Evolutionary conservation across 2,797 vertebrate species (phyloP), one percentile per base, ranked within the genome.

Genomic region (Nothura maculosa): DNA sequence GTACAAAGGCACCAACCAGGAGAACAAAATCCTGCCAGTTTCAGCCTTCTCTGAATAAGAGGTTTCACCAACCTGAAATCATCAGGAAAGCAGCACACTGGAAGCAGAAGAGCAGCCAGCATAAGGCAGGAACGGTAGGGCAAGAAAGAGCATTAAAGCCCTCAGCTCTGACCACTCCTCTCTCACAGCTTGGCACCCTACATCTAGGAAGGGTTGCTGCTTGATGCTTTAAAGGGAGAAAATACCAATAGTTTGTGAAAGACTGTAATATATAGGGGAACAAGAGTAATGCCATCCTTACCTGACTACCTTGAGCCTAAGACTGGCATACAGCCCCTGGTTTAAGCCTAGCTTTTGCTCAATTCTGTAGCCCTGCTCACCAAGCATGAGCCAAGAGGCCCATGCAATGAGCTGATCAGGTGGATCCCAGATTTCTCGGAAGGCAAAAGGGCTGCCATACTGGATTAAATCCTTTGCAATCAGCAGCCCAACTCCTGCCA

Each of bases 171-270:
- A 38, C 38, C 34, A 54, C 36, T 8, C 47, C 27, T 40, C 19
- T 20, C 34, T 36, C 27, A 50, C 34, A 54, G 36, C 30, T 30
- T 54, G 48, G 30, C 13, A 78, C 38, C 6, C 50, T 62, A 15
- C 9, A 55, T 68, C 14, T 80, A 30, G 60, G 0, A 0, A 15
- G 12, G 32, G n/a, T 69, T 73, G 22, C 0, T 3, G 5, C 57
- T 57, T 1, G 1, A 21, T 63, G 47, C 62, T 87, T 73, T 69
- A 73, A 80, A 92, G 28, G 12, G 79, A 20, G 1, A 48, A 73
- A 82, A 47, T 38, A 36, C 9, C 7, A 36, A 54, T 13, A 34
- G 7, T 64, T 28, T 55, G 12, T 21, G 42, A 8, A 32, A 88
- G 28, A 13, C 30, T 81, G 28, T 10, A 43, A 8, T 57, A 36